These are phyloP conservation scores for Hypomecis punctinalis DNA, from an alignment of 2,888 invertebrate genomes.

Conservation along the genomic window DNA sequence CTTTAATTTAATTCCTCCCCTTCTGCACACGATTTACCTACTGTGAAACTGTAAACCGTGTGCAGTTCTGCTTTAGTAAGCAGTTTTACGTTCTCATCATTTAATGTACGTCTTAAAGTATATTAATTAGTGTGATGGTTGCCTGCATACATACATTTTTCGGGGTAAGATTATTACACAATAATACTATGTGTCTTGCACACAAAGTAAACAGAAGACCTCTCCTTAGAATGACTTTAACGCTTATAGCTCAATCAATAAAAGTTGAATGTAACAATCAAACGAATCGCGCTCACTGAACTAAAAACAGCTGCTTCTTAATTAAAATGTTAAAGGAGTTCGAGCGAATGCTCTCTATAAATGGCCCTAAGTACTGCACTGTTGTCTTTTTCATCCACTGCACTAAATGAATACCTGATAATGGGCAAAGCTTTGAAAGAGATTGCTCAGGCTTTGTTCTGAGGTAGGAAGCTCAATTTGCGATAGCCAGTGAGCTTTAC, in stretches of 20 bases:
- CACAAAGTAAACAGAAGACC: no score
- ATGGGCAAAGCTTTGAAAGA: constrained; percentile 14
- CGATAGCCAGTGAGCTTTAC: neutral
- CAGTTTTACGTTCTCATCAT: no score
- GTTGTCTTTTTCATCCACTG: constrained; percentile 17
- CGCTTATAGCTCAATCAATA: neutral
- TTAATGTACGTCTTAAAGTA: no score
- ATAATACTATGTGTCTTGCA: no score
- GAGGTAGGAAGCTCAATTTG: constrained; percentile 10
- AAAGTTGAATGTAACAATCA: neutral
- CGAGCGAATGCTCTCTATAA: constrained; percentile 14
- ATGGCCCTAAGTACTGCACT: constrained; percentile 9
- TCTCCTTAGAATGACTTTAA: no score
- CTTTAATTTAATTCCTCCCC: no score
- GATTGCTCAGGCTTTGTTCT: constrained; percentile 9
- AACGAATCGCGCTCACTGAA: neutral
- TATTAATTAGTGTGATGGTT: no score
- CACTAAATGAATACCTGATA: constrained; percentile 19
- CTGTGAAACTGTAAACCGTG: no score
- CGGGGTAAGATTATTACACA: no score
- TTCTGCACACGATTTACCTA: no score
- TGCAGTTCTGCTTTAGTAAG: no score
- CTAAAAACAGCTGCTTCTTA: neutral
- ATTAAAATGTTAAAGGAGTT: constrained; percentile 10
- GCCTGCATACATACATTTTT: no score